A percentile compares a stretch with the other conserved stretches of the same genome.
These are phyloP conservation scores for Micrasema minimum DNA, from an alignment of 1,140 invertebrate genomes.

Conservation along the genomic window DNA sequence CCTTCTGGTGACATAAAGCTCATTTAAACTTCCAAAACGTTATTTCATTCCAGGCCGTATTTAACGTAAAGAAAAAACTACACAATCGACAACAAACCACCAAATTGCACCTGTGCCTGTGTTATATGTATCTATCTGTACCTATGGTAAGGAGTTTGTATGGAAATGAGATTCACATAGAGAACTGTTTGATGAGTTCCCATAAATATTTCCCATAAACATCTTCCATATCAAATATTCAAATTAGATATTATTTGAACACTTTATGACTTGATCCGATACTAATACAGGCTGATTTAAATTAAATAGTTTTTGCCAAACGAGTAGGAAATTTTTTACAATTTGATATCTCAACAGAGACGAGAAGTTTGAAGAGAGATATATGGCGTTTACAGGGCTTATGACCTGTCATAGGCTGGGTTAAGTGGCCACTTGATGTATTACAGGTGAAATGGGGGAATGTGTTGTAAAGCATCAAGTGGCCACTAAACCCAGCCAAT, in stretches of 20 bases:
- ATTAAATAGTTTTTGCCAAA: too few species aligned
- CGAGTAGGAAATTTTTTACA: too few species aligned
- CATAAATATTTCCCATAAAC: slow-evolving; percentile 22
- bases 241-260: slow-evolving; percentile 10
- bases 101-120: too few species aligned
- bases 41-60: slow-evolving; percentile 11
- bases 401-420: too few species aligned
- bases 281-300: too few species aligned
- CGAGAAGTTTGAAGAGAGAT: too few species aligned
- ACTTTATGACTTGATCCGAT: background rate
- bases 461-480: too few species aligned
- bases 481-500: too few species aligned
- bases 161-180: slow-evolving; percentile 14
- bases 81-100: background rate
- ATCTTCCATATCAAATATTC: slow-evolving; percentile 25
- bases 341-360: too few species aligned
- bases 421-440: too few species aligned
- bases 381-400: too few species aligned
- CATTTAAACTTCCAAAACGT: slow-evolving; percentile 18
- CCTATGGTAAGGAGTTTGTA: slow-evolving; percentile 3
- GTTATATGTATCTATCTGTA: slow-evolving; percentile 2
- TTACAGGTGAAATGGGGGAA: too few species aligned
- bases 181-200: slow-evolving; percentile 1
- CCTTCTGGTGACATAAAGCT: slow-evolving; percentile 10
- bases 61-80: slow-evolving; percentile 14